phyloP scores from a whole-genome alignment of 2,113 vertebrate species.

The Hyperopisus bebe region DNA sequence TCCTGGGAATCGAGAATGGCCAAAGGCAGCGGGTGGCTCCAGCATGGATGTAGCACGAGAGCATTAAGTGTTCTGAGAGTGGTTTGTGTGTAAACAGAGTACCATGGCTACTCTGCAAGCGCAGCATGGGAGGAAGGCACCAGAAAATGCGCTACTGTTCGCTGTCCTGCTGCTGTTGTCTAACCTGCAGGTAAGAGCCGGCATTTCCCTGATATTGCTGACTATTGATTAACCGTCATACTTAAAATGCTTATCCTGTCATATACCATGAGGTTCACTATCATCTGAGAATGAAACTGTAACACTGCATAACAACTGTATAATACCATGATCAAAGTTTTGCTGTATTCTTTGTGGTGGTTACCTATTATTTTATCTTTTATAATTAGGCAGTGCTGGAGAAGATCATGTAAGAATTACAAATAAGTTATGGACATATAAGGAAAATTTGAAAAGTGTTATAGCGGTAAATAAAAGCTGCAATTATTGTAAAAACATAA shows the following conservation, averaged over 20 bases:
- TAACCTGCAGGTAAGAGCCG: constrained; percentile 46
- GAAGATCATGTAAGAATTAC: neutral
- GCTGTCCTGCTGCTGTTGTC: constrained; percentile 29
- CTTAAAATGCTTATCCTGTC: neutral
- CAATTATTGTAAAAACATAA: neutral
- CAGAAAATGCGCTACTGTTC: constrained; percentile 24
- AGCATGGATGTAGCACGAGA: constrained; percentile 33
- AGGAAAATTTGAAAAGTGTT: neutral
- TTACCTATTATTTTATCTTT: neutral
- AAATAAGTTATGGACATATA: neutral
- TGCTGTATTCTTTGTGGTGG: neutral
- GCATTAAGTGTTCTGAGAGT: constrained; percentile 12
- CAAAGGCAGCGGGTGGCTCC: neutral
- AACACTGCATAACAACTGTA: neutral
- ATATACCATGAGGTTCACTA: neutral
- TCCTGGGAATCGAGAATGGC: constrained; percentile 24
- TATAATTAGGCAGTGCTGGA: neutral
- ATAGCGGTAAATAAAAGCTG: neutral
- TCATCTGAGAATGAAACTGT: neutral
- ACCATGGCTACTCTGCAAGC: constrained; percentile 41
- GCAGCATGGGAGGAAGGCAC: constrained; percentile 29
- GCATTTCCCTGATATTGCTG: neutral
- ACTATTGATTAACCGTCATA: neutral
- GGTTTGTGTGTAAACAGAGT: constrained; percentile 41
- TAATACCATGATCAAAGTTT: neutral